Evolutionary conservation across 2,113 vertebrate genomes (phyloP), one percentile per base, ranked within the genome.

Genomic region (Riparia riparia): DNA sequence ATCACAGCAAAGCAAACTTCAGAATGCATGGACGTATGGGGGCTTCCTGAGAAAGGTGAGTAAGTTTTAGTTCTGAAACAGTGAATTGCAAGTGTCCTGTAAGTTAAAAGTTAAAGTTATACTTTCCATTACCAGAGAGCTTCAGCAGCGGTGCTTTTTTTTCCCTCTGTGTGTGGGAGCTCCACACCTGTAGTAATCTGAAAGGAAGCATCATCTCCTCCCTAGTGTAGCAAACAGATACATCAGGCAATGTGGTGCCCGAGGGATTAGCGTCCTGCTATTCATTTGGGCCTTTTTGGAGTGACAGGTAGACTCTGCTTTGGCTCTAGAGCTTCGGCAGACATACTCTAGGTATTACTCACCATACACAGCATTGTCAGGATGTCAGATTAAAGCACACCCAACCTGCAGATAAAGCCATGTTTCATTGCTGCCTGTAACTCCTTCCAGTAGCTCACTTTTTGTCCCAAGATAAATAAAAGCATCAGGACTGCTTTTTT

Each of bases 381-480:
- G 73, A 81, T 7, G 12, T 94, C 87, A 92, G 68, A 86, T 94
- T 96, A 96, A 93, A 95, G 78, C 91, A 97, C 47, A 17, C 94
- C 78, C 88, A 91, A 45, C 53, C 49, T 81, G 58, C 16, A 10
- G 78, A 87, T 72, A 94, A 93, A 91, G 47, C 57, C 58, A 44
- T 54, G 29, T 80, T 93, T 66, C 70, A 95, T 71, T 93, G 49
- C 83, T 60, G 14, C 21, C 7, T 66, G 47, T 42, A 93, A 63
- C 77, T 72, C 70, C 50, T 88, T 76, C 49, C 61, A 57, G 15
- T 45, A 94, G 42, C 42, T 94, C 79, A 28, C 53, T 84, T 90
- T 96, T 95, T 95, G 86, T 95, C 53, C n/a, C 34, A 57, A 83
- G 81, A 97, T 86, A 95, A 95, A 97, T 90, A 82, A 90, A 93